These are phyloP conservation scores for Beroe ovata DNA, from an alignment of 37 sponge, comb jelly and placozoan genomes.

Conservation along the genomic window DNA sequence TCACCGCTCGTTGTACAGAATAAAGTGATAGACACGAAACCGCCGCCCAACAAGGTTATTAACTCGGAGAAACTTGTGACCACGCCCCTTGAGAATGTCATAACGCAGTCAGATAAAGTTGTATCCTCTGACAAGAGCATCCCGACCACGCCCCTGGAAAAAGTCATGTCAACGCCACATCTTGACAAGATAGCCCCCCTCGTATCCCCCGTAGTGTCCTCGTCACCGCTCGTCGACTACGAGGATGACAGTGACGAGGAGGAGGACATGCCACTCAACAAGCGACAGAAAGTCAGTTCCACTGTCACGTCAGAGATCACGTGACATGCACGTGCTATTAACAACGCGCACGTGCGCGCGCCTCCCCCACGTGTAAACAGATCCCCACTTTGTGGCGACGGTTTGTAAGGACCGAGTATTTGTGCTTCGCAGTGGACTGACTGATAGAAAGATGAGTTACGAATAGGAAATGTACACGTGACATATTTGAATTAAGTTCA, in stretches of 20 bases:
- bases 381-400: neutral
- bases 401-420: too few species aligned
- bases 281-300: conserved; percentile 57
- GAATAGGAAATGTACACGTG: too few species aligned
- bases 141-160: conserved; percentile 3
- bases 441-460: too few species aligned
- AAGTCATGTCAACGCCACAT: conserved; percentile 18
- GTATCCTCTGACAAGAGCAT: neutral
- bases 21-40: conserved; percentile 55
- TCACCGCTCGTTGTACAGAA: conserved; percentile 54
- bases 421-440: too few species aligned
- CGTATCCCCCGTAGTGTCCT: neutral
- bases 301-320: conserved; percentile 43
- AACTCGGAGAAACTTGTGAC: conserved; percentile 23
- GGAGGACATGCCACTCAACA: conserved; percentile 21
- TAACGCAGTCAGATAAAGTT: conserved; percentile 1
- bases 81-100: conserved; percentile 14
- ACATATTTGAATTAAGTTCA: too few species aligned
- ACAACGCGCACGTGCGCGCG: conserved; percentile 4
- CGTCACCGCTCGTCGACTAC: conserved; percentile 44
- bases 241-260: conserved; percentile 64
- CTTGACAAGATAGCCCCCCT: conserved; percentile 9
- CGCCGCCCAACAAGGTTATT: conserved; percentile 59
- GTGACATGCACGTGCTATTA: neutral
- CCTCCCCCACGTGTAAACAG: neutral